Percentiles rank a stretch among this genome's conserved stretches.
Evolutionary conservation across 2,113 vertebrate genomes (phyloP).

Genomic region (Forbesichthys agassizii): DNA sequence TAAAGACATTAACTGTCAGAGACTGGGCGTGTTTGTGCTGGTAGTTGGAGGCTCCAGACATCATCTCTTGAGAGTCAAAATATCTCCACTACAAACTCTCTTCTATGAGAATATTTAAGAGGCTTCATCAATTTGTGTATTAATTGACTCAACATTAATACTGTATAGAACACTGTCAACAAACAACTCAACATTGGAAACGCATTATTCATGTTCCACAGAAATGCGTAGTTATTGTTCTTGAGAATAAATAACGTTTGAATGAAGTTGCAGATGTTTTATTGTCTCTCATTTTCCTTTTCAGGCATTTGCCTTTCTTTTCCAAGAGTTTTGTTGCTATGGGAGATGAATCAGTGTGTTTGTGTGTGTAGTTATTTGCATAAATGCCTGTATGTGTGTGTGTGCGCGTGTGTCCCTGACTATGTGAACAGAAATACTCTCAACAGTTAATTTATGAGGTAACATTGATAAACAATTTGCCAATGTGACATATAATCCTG

Average conservation of each 20-base stretch:
- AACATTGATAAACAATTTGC: too few species aligned
- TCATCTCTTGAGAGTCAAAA: background rate
- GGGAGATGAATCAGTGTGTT: background rate
- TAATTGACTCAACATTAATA: slow-evolving; percentile 6
- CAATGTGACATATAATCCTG: too few species aligned
- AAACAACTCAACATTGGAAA: slow-evolving; percentile 12
- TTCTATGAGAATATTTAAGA: too few species aligned
- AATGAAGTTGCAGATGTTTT: slow-evolving; percentile 19
- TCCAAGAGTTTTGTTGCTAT: background rate
- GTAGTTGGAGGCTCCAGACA: background rate
- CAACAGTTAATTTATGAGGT: too few species aligned
- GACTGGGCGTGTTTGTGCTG: background rate
- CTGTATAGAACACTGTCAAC: slow-evolving; percentile 25
- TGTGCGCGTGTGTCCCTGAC: too few species aligned
- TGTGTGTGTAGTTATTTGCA: background rate
- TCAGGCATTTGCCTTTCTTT: background rate
- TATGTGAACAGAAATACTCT: too few species aligned
- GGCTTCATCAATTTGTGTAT: background rate
- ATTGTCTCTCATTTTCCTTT: background rate
- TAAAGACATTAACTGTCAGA: slow-evolving; percentile 18
- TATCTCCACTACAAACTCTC: background rate
- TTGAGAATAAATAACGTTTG: slow-evolving; percentile 34
- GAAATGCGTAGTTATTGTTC: slow-evolving; percentile 11
- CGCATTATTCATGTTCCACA: slow-evolving; percentile 35
- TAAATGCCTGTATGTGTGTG: too few species aligned